Evolutionary conservation across 2,113 vertebrate species (phyloP).

Genomic region (Platysternon megacephalum): DNA sequence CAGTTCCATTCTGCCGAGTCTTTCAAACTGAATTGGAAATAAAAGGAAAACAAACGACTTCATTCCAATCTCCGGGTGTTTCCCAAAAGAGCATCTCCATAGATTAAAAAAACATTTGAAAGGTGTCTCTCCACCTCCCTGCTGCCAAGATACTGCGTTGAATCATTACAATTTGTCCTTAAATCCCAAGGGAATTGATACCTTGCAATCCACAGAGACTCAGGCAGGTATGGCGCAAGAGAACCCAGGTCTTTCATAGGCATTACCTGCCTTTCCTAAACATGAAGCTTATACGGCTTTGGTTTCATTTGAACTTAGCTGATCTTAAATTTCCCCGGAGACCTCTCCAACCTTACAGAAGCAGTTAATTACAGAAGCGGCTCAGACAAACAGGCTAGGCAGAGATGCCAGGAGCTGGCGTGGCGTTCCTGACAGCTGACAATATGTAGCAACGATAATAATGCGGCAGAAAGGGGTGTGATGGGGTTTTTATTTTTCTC

Average conservation of each 20-base stretch:
- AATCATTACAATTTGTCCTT: not conserved
- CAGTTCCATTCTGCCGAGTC: not conserved
- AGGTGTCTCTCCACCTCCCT: not conserved
- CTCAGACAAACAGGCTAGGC: not conserved
- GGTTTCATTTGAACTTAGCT: not conserved
- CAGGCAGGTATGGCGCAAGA: not conserved
- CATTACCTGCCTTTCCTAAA: not conserved
- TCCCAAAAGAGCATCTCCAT: not conserved
- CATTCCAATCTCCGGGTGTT: not conserved
- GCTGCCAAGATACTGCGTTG: not conserved
- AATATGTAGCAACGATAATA: not conserved
- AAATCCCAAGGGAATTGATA: not conserved
- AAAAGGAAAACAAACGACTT: not conserved
- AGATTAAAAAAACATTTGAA: not conserved
- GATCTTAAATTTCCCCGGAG: not conserved
- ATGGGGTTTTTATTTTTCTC: not conserved
- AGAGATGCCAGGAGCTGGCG: not conserved
- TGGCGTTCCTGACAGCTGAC: not conserved
- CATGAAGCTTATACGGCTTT: not conserved
- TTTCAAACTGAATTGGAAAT: not conserved
- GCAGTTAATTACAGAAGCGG: not conserved
- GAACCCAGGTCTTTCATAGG: not conserved
- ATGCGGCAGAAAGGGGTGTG: accelerated
- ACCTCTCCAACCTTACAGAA: not conserved
- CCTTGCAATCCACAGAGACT: not conserved